Evolutionary conservation across 2,888 invertebrate genomes (phyloP).

Genomic region (Sarcophaga rosellei): DNA sequence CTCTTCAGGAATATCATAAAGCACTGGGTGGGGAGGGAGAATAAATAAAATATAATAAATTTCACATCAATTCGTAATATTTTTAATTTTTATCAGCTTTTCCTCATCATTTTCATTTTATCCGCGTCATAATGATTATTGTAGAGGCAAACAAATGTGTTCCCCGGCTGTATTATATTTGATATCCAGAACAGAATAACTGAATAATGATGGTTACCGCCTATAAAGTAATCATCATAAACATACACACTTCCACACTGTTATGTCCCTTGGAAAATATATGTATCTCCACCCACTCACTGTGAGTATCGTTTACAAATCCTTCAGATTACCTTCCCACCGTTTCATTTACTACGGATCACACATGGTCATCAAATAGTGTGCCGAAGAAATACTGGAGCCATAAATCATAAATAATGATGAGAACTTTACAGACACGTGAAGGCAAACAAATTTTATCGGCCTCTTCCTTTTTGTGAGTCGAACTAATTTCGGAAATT

Average conservation of each 20-base stretch:
- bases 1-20: neutral
- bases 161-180: constrained; percentile 44
- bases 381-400: no score
- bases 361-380: neutral
- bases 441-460: constrained; percentile 15
- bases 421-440: neutral
- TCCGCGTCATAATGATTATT: neutral
- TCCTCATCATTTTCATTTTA: neutral
- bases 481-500: constrained; percentile 29
- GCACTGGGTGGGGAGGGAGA: neutral
- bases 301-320: constrained; percentile 41
- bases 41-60: neutral
- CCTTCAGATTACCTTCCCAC: constrained; percentile 39
- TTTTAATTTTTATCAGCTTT: constrained; percentile 24
- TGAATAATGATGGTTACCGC: constrained; percentile 69
- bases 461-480: neutral
- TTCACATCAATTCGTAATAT: constrained; percentile 50
- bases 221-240: constrained; percentile 48
- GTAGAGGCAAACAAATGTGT: constrained; percentile 73
- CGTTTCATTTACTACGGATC: constrained; percentile 37
- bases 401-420: no score
- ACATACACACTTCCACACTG: neutral
- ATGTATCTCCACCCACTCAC: neutral
- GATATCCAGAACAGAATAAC: constrained; percentile 70
- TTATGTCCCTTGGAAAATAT: neutral